Percentiles rank a stretch among this genome's conserved stretches.
phyloP scores from a whole-genome alignment of 2,113 vertebrate genomes.

The Astur gentilis region DNA sequence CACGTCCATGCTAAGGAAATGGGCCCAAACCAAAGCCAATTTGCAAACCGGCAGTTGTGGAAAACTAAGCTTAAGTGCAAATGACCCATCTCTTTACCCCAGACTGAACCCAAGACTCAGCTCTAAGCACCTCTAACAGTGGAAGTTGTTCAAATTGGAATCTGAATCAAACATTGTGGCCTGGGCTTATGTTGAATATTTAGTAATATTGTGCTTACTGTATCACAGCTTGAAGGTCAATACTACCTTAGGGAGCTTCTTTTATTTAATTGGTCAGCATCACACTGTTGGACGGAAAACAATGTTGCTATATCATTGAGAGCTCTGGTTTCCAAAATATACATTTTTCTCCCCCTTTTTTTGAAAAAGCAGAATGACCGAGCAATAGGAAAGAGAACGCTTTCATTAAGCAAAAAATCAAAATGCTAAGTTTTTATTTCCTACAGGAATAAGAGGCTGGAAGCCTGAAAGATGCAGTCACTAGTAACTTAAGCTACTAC shows the following conservation, averaged over 20 bases:
- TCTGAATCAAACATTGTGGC: neutral
- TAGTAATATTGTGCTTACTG: neutral
- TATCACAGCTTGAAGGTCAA: neutral
- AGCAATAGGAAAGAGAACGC: neutral
- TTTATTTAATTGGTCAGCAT: neutral
- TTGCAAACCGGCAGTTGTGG: neutral
- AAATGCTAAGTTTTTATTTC: neutral
- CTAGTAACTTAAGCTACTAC: neutral
- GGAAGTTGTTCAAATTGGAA: neutral
- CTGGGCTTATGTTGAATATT: neutral
- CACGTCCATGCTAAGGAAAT: neutral
- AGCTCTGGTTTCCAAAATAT: neutral
- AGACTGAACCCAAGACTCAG: neutral
- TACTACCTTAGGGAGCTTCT: neutral
- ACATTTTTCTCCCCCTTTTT: neutral
- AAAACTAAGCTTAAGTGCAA: accelerated
- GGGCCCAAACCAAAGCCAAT: neutral
- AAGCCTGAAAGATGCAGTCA: constrained; percentile 18
- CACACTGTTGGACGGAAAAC: neutral
- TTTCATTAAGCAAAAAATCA: neutral
- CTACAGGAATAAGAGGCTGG: neutral
- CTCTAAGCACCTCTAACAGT: neutral
- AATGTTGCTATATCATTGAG: neutral
- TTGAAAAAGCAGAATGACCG: neutral
- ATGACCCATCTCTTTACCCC: neutral